Evolutionary conservation across 2,113 vertebrate species (phyloP).

Genomic region (Psophia crepitans): DNA sequence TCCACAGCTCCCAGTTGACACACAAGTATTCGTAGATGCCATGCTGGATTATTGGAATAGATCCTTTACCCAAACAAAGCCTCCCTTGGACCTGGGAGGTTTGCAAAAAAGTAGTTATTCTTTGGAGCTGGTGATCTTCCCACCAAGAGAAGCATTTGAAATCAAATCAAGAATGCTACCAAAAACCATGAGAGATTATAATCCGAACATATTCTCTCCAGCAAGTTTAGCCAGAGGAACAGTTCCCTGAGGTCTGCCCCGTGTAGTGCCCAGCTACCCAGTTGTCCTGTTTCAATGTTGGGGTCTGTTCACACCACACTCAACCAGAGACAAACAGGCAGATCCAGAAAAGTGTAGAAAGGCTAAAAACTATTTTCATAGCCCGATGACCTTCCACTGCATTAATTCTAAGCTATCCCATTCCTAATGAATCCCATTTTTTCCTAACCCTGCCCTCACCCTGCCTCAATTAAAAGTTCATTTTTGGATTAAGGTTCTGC

Average conservation of each 20-base stretch:
- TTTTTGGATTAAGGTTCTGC: neutral
- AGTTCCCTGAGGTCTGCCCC: neutral
- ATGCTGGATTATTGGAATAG: neutral
- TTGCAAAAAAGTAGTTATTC: neutral
- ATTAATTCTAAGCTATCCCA: neutral
- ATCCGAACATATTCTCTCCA: neutral
- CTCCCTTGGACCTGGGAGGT: neutral
- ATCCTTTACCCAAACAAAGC: neutral
- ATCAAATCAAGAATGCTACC: neutral
- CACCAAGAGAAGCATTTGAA: neutral
- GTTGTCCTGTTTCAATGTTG: neutral
- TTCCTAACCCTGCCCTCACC: neutral
- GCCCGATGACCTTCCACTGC: neutral
- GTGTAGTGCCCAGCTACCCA: accelerated
- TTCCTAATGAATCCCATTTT: neutral
- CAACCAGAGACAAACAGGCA: neutral
- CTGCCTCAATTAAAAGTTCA: neutral
- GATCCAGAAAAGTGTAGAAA: neutral
- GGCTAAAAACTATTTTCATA: neutral
- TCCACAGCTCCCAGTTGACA: neutral
- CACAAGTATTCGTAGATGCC: accelerated
- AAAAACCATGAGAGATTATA: neutral
- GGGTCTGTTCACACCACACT: neutral
- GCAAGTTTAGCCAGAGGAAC: neutral
- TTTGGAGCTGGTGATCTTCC: neutral